Evolutionary conservation across 2,113 vertebrate genomes (phyloP), one percentile per base, ranked within the genome.

Genomic region (Condylura cristata): DNA sequence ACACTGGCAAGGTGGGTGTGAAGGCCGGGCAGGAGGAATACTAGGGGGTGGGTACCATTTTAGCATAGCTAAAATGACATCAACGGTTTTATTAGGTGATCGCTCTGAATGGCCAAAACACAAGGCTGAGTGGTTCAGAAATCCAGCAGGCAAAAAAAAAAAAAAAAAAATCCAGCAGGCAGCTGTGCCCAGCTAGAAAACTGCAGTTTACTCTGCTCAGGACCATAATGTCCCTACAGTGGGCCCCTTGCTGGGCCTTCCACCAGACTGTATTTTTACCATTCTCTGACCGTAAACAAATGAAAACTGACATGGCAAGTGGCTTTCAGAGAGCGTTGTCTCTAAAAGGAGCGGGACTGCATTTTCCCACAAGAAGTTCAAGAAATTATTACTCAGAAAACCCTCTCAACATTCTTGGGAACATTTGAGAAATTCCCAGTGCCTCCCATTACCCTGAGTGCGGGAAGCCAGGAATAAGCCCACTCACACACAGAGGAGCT

Each of bases 351-450:
- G 32, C 91, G 32, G 91, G 71, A 65, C 66, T 56, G 32, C 61
- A 10, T 95, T 97, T 97, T 96, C 95, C 95, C 95, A 96, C 80
- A 91, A 93, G 92, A 94, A 80, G 53, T 89, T 94, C 79, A 95
- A 97, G 93, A 63, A 96, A 89, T 91, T 65, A 32, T 97, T 97
- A 96, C 93, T 96, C 97, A 97, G 96, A 96, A 39, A 65, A 51
- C 89, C 83, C 92, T 89, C 68, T 91, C 13, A 0, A 63, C 86
- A 91, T 93, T 89, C 93, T 86, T 94, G 83, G 72, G 93, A 89
- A 68, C 46, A 18, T 96, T 41, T 93, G 89, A 97, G 93, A 96
- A 97, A 97, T 95, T 97, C 97, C 96, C 95, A 71, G 76, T 34
- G 61, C 61, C 74, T 96, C 80, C 87, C 2, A 4, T 3, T 26